These are phyloP conservation scores for Podabrus alpinus DNA, from an alignment of 2,888 invertebrate genomes.

Conservation along the genomic window DNA sequence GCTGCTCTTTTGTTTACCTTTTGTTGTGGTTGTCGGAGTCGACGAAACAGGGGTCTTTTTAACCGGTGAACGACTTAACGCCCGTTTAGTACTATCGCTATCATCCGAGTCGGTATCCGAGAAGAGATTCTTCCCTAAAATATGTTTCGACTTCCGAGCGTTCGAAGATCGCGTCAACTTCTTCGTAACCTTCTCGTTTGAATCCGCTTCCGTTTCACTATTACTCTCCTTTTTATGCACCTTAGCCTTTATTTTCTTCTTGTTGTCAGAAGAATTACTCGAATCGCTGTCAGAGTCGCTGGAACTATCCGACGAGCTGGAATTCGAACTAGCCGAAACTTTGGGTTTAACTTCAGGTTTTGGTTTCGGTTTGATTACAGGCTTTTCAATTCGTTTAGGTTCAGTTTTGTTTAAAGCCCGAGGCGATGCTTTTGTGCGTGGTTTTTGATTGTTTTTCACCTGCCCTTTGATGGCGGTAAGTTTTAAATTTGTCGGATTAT, in stretches of 20 bases:
- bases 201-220: slow-evolving; percentile 50
- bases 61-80: slow-evolving; percentile 66
- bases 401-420: slow-evolving; percentile 57
- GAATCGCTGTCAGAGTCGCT: slow-evolving; percentile 51
- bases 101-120: slow-evolving; percentile 70
- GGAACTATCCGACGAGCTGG: slow-evolving; percentile 46
- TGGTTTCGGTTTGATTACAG: slow-evolving; percentile 44
- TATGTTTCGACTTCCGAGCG: slow-evolving; percentile 68
- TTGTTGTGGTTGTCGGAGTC: slow-evolving; percentile 36
- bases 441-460: slow-evolving; percentile 52
- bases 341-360: slow-evolving; percentile 68
- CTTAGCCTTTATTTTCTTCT: slow-evolving; percentile 44
- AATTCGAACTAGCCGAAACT: slow-evolving; percentile 55
- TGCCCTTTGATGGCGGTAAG: slow-evolving; percentile 52
- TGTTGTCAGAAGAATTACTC: slow-evolving; percentile 43
- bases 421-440: slow-evolving; percentile 52
- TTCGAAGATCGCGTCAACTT: slow-evolving; percentile 74
- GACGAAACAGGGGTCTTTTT: slow-evolving; percentile 60
- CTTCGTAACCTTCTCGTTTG: slow-evolving; percentile 57
- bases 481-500: slow-evolving; percentile 55
- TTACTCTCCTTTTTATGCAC: slow-evolving; percentile 41
- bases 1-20: slow-evolving; percentile 58
- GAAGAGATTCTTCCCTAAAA: slow-evolving; percentile 61
- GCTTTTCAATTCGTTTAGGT: slow-evolving; percentile 47
- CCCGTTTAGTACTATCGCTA: slow-evolving; percentile 61